Percentiles rank a stretch among this genome's conserved stretches.
phyloP scores from a whole-genome alignment of 1,140 invertebrate species.

The Myzus persicae region DNA sequence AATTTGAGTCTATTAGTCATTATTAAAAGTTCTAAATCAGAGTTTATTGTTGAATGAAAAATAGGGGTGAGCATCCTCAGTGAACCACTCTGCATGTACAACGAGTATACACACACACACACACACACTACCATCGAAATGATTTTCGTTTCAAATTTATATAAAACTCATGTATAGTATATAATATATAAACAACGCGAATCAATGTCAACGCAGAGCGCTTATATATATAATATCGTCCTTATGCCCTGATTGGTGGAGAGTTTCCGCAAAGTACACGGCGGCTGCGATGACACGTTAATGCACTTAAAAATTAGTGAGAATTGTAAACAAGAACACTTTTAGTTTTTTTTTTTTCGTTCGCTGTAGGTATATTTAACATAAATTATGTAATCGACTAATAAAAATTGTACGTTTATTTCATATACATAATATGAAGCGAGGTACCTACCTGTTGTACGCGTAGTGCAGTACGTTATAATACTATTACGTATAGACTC shows the following conservation, averaged over 20 bases:
- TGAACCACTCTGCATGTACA: too few relatives aligned
- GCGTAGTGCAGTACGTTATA: too few relatives aligned
- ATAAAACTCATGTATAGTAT: too few relatives aligned
- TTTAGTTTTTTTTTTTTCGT: not conserved
- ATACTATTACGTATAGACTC: too few relatives aligned
- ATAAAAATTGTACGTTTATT: not conserved
- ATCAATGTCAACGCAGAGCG: not conserved
- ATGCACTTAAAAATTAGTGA: not conserved
- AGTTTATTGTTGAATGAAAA: too few relatives aligned
- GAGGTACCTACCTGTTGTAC: too few relatives aligned
- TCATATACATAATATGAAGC: too few relatives aligned
- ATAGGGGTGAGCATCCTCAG: too few relatives aligned
- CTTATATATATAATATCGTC: not conserved
- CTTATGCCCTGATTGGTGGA: not conserved
- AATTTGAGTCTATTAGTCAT: too few relatives aligned
- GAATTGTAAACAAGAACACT: not conserved
- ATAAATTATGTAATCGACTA: not conserved
- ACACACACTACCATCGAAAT: not conserved
- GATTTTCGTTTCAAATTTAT: not conserved
- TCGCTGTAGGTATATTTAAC: not conserved
- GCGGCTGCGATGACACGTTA: not conserved
- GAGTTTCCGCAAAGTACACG: not conserved
- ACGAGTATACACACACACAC: too few relatives aligned
- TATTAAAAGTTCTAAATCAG: too few relatives aligned
- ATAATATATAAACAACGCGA: not conserved